Percentiles rank a stretch among this genome's conserved stretches.
Evolutionary conservation across 1,140 invertebrate species (phyloP).

Genomic region (Rhyzopertha dominica): DNA sequence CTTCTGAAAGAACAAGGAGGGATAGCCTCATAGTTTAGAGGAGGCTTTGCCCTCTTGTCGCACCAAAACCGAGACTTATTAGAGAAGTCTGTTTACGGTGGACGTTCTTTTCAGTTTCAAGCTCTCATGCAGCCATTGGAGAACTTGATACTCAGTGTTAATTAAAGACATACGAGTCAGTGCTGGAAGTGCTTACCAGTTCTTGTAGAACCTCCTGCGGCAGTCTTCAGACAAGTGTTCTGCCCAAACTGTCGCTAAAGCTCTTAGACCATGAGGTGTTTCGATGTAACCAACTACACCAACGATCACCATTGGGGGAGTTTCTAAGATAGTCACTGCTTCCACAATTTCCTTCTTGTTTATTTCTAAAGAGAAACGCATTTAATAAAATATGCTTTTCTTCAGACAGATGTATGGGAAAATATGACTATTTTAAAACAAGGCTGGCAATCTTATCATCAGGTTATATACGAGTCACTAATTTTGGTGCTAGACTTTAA

Average conservation of each 20-base stretch:
- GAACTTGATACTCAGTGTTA: slow-evolving; percentile 50
- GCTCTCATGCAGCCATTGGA: slow-evolving; percentile 63
- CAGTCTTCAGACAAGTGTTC: slow-evolving; percentile 99
- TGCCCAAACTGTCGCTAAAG: slow-evolving; percentile 95
- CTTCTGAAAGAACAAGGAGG: slow-evolving; percentile 48
- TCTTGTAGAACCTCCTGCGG: slow-evolving; percentile 98
- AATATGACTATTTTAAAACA: too few relatives aligned
- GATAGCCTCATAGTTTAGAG: slow-evolving; percentile 58
- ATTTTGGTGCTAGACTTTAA: too few relatives aligned
- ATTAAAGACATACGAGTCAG: slow-evolving; percentile 15
- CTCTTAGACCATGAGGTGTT: slow-evolving; percentile 92
- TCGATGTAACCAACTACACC: slow-evolving; percentile 98
- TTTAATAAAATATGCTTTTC: too few relatives aligned
- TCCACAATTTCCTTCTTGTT: slow-evolving; percentile 99
- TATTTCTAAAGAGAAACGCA: slow-evolving; percentile 65
- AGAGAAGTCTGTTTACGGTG: slow-evolving; percentile 28
- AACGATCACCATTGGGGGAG: slow-evolving; percentile 96
- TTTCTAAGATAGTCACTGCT: slow-evolving; percentile 96
- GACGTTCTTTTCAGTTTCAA: slow-evolving; percentile 40
- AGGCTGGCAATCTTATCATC: too few relatives aligned
- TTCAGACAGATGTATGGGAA: too few relatives aligned
- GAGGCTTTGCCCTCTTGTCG: slow-evolving; percentile 50
- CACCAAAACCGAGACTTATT: slow-evolving; percentile 21
- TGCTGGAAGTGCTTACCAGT: slow-evolving; percentile 73
- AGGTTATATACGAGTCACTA: too few relatives aligned